These are phyloP conservation scores for Drosophila navojoa DNA, from an alignment of 1,140 invertebrate species.

Conservation along the genomic window DNA sequence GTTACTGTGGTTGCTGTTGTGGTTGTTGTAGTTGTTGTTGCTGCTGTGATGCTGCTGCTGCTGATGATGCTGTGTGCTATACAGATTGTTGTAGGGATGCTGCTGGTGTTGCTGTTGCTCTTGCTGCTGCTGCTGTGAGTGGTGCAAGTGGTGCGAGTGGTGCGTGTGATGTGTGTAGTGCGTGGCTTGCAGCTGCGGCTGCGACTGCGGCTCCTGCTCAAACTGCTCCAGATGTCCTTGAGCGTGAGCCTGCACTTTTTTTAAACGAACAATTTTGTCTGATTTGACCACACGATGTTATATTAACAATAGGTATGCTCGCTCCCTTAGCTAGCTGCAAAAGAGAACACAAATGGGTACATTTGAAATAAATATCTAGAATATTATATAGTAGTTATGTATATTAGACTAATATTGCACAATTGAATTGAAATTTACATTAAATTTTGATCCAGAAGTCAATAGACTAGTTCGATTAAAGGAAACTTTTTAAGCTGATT, in stretches of 20 bases:
- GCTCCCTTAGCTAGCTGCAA: conserved; percentile 14
- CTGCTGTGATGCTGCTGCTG: conserved; percentile 29
- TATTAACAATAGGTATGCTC: conserved; percentile 12
- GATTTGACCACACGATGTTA: conserved; percentile 36
- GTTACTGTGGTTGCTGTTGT: conserved; percentile 16
- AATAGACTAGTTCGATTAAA: too few relatives aligned
- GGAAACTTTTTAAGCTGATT: too few relatives aligned
- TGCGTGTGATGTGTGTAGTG: conserved; percentile 22
- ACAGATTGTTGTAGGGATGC: conserved; percentile 31
- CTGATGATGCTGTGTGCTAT: conserved; percentile 7
- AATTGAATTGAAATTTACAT: too few relatives aligned
- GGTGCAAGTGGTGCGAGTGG: neutral
- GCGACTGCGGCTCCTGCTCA: conserved; percentile 58
- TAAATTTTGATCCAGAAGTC: too few relatives aligned
- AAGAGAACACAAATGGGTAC: neutral
- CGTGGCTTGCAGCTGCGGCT: neutral
- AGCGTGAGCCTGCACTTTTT: conserved; percentile 78
- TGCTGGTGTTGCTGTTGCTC: conserved; percentile 35
- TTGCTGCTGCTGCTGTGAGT: conserved; percentile 2
- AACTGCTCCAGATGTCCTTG: conserved; percentile 76
- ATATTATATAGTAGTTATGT: too few relatives aligned
- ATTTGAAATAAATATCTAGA: neutral
- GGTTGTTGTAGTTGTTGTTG: conserved; percentile 30
- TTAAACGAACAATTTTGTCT: conserved; percentile 77
- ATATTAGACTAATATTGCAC: too few relatives aligned